These are phyloP conservation scores for Frieseomelitta varia DNA, from an alignment of 1,140 invertebrate genomes.

Conservation along the genomic window DNA sequence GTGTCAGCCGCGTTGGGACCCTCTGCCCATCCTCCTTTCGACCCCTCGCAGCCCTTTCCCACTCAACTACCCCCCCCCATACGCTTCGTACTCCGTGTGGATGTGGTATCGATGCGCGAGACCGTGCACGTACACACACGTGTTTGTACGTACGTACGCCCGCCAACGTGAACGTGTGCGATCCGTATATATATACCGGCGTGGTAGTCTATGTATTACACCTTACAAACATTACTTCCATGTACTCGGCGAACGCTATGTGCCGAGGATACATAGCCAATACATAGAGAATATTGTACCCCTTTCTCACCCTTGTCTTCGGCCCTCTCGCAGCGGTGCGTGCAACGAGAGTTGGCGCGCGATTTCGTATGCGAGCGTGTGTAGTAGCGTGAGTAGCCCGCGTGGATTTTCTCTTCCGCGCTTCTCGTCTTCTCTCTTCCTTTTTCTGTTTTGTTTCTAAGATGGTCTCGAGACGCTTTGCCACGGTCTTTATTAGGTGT, in stretches of 20 bases:
- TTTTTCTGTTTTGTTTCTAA: too few species aligned
- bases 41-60: conserved; percentile 59
- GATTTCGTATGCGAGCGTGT: conserved; percentile 46
- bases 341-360: conserved; percentile 48
- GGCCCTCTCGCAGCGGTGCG: conserved; percentile 46
- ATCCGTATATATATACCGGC: conserved; percentile 52
- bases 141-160: too few species aligned
- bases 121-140: neutral
- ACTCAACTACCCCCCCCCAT: conserved; percentile 54
- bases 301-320: conserved; percentile 53
- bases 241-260: conserved; percentile 60
- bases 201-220: conserved; percentile 62
- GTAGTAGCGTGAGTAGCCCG: neutral
- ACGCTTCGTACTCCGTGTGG: conserved; percentile 50
- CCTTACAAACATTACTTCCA: conserved; percentile 73
- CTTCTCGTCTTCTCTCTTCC: neutral
- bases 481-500: neutral
- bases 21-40: conserved; percentile 61
- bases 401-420: neutral
- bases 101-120: conserved; percentile 30
- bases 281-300: conserved; percentile 74
- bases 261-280: conserved; percentile 72
- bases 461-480: too few species aligned
- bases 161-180: conserved; percentile 38
- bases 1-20: conserved; percentile 78